phyloP scores from a whole-genome alignment of 2,797 vertebrate species.

The Rhynchonycteris naso region DNA sequence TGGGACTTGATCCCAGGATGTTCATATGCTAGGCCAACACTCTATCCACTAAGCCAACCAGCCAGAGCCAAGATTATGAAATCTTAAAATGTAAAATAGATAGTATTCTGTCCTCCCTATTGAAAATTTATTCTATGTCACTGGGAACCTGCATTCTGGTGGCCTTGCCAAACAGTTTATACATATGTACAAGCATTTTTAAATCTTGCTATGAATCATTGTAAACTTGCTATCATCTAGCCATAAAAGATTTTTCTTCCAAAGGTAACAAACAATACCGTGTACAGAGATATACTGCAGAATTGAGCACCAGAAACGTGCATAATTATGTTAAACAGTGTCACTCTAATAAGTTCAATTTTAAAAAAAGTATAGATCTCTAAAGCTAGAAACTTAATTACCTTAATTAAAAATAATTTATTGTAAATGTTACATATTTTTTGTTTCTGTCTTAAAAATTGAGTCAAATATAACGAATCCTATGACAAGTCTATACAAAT shows the following conservation, averaged over 20 bases:
- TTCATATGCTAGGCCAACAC: no score
- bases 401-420: not conserved
- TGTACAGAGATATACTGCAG: no score
- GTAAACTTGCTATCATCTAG: not conserved
- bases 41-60: no score
- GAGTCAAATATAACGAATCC: constrained; percentile 1
- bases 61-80: not conserved
- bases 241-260: not conserved
- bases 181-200: not conserved
- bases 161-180: not conserved
- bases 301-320: no score
- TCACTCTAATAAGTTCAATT: no score
- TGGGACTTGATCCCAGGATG: no score
- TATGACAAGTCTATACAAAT: not conserved
- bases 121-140: not conserved
- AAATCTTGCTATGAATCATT: not conserved
- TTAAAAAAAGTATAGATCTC: not conserved
- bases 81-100: not conserved
- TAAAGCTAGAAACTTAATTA: not conserved
- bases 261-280: not conserved
- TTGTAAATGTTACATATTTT: not conserved
- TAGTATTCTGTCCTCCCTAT: not conserved
- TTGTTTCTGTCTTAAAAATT: not conserved
- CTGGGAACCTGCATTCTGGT: not conserved
- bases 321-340: no score